Evolutionary conservation across 2,888 invertebrate species (phyloP).

Genomic region (Euzophera pinguis): DNA sequence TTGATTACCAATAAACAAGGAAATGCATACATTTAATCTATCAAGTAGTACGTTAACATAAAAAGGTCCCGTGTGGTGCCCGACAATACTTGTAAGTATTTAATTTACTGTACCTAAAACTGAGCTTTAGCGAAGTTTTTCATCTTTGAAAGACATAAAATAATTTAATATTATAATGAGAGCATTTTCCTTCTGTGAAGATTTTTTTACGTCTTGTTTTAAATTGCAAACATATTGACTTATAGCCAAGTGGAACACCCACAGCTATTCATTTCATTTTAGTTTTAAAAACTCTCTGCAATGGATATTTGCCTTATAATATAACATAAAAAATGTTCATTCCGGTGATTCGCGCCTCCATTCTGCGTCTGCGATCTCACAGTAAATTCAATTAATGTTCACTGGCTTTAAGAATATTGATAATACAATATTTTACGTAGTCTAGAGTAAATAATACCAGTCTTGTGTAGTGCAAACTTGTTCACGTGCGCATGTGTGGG

Average conservation of each 20-base stretch:
- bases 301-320: not conserved
- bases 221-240: conserved; percentile 5
- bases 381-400: conserved; percentile 10
- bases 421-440: conserved; percentile 10
- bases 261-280: not conserved
- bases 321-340: not conserved
- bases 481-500: conserved; percentile 43
- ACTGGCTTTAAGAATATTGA: not conserved
- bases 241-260: conserved; percentile 10
- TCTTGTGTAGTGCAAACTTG: conserved; percentile 33
- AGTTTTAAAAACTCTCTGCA: not conserved
- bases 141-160: too few relatives aligned
- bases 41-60: too few relatives aligned
- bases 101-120: too few relatives aligned
- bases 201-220: not conserved
- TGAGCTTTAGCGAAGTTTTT: too few relatives aligned
- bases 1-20: too few relatives aligned
- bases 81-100: too few relatives aligned
- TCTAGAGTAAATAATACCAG: conserved; percentile 19
- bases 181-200: not conserved
- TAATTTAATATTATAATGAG: not conserved
- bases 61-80: too few relatives aligned
- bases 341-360: not conserved
- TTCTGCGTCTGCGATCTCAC: not conserved
- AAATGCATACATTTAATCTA: too few relatives aligned